Evolutionary conservation across 2,888 invertebrate species (phyloP).

Genomic region (Drosophila buzzatii): DNA sequence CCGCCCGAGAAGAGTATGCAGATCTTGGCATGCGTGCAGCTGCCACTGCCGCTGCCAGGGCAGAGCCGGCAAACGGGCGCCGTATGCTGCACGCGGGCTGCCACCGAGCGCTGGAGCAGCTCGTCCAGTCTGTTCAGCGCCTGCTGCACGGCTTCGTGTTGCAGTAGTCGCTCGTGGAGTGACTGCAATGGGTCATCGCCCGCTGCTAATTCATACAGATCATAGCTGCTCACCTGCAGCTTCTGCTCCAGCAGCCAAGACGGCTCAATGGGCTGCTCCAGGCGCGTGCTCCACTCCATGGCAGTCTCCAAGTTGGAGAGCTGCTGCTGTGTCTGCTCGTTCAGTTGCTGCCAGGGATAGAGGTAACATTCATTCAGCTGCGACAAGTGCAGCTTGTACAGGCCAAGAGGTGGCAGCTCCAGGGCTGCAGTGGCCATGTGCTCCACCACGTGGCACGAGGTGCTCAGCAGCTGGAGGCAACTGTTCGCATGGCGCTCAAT

Average conservation of each 20-base stretch:
- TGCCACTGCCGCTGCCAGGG: accelerated
- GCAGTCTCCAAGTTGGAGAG: constrained; percentile 33
- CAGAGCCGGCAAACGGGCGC: constrained; percentile 59
- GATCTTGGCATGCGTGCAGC: constrained; percentile 88
- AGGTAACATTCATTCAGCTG: constrained; percentile 38
- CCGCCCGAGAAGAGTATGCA: constrained; percentile 98
- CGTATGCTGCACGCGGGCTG: constrained; percentile 49
- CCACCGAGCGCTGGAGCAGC: constrained; percentile 52
- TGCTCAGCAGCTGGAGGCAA: constrained; percentile 64
- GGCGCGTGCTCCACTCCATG: constrained; percentile 47
- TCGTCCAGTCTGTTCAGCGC: constrained; percentile 34
- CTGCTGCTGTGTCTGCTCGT: constrained; percentile 27
- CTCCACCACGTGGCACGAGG: constrained; percentile 42
- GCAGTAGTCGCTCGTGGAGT: constrained; percentile 41
- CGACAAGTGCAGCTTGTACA: constrained; percentile 49
- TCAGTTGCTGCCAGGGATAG: constrained; percentile 55
- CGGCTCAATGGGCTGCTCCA: constrained; percentile 41
- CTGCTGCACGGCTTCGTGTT: constrained; percentile 21
- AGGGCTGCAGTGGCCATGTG: constrained; percentile 10
- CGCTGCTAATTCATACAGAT: constrained; percentile 49
- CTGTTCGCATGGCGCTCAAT: constrained; percentile 84
- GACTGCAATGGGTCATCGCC: background rate
- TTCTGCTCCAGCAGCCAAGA: constrained; percentile 38
- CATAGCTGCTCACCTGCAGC: constrained; percentile 20
- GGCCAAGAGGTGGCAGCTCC: constrained; percentile 66